Base-by-base conservation (phyloP, 2,113 vertebrate genomes). In the Panthera uncia region DNA sequence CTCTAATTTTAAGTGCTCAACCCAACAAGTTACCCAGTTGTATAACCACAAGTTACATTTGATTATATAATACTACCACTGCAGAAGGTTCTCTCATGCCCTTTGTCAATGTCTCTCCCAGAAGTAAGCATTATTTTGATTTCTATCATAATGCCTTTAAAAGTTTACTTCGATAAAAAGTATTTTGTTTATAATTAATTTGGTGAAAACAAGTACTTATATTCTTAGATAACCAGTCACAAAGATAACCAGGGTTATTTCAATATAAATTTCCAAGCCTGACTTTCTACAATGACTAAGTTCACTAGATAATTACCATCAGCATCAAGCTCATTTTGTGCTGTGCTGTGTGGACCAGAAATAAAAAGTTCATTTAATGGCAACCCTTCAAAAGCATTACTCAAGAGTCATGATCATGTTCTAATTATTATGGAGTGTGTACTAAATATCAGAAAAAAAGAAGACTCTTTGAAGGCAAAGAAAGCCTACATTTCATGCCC, bases 291-390 rank as follows among this genome's bases (percentile, higher is more conserved):
- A 92, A 65, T 94, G 66, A 81, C 95, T 88, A 92, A 92, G 68
- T 83, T 94, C 84, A 82, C 45, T 73, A 57, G 52, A 78, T 69
- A 94, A 96, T 96, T 96, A 89, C 71, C 0, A 13, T 36, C 36
- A 92, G 12, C 3, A 66, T 68, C 71, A 63, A 78, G 65, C n/a
- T 94, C 78, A 88, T 94, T 96, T 94, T 69, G 25, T 91, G 19
- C 55, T 96, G 45, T 97, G 92, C 41, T 93, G 50, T 76, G 61
- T 69, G 57, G 36, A 97, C 36, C 78, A 97, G 82, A 85, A 94
- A 98, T 95, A 89, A 97, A 98, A 98, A 89, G 78, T 50, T 91
- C 29, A 66, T 91, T 97, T 96, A 81, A 97, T 87, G 36, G 38
- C 29, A 97, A 3, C 13, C n/a, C 88, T 97, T 96, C 93, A 96